phyloP scores from a whole-genome alignment of 92 coral and sea anemone genomes.

The Metridium senile region DNA sequence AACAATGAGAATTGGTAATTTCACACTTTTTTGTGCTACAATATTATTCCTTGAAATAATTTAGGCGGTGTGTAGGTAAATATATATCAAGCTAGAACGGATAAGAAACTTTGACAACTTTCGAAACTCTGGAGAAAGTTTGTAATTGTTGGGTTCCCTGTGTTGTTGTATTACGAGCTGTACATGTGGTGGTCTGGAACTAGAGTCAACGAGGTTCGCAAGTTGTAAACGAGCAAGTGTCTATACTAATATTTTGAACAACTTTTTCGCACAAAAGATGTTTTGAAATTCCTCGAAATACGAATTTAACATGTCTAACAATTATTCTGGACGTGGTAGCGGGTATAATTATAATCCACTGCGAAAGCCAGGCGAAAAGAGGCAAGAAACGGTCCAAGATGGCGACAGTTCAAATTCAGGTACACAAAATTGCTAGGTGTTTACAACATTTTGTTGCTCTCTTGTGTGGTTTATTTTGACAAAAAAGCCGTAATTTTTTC shows the following conservation, averaged over 20 bases:
- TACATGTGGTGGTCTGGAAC: conserved; percentile 9
- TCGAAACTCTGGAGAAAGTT: too few relatives aligned
- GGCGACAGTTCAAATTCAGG: conserved; percentile 27
- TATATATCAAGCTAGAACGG: too few relatives aligned
- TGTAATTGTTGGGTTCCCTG: too few relatives aligned
- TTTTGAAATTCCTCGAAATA: background rate
- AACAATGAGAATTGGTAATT: too few relatives aligned
- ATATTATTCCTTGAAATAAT: too few relatives aligned
- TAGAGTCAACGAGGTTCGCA: conserved; percentile 11
- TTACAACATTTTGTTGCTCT: background rate
- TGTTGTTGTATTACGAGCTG: too few relatives aligned
- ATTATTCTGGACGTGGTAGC: conserved; percentile 17
- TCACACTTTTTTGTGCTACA: too few relatives aligned
- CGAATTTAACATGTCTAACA: conserved; percentile 4
- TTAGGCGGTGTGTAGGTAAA: too few relatives aligned
- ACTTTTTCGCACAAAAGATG: conserved; percentile 14
- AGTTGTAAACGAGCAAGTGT: conserved; percentile 2
- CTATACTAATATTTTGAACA: conserved; percentile 19
- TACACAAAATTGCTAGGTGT: background rate
- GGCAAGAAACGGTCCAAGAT: conserved; percentile 26
- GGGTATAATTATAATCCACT: conserved; percentile 34
- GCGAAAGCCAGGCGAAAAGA: conserved; percentile 39
- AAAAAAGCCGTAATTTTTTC: background rate
- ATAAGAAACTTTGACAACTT: too few relatives aligned
- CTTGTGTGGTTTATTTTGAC: background rate